Conservation (phyloP, 2,113 vertebrate genomes). For the Dasypus novemcinctus region DNA sequence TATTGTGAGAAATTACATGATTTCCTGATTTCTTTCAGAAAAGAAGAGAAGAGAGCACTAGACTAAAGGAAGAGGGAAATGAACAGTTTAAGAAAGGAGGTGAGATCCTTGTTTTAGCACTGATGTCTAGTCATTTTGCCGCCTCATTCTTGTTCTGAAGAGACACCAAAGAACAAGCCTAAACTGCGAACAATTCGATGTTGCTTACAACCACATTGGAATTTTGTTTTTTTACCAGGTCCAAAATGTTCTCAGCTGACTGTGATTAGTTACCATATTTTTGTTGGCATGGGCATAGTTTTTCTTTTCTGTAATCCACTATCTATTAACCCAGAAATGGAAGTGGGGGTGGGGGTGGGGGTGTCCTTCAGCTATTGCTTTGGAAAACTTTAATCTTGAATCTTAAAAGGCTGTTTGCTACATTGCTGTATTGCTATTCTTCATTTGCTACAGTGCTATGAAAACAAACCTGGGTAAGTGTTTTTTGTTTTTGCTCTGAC, state of each 20-base stretch:
- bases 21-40: slow-evolving; percentile 85
- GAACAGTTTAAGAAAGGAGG: slow-evolving; percentile 92
- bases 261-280: background rate
- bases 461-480: background rate
- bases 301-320: background rate
- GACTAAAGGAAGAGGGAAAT: slow-evolving; percentile 93
- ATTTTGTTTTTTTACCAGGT: background rate
- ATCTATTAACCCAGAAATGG: background rate
- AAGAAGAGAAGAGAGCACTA: slow-evolving; percentile 88
- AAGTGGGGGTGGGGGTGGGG: background rate
- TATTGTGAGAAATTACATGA: slow-evolving; percentile 63
- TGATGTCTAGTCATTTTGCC: background rate
- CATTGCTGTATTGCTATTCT: background rate
- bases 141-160: background rate
- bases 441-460: background rate
- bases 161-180: background rate
- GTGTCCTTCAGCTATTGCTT: background rate
- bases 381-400: background rate
- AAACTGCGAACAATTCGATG: background rate
- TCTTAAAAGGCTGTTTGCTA: background rate
- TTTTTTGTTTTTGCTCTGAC: background rate
- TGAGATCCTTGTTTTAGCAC: slow-evolving; percentile 71
- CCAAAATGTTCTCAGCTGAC: background rate
- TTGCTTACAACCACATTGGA: background rate
- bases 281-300: background rate